Percentiles rank a stretch among this genome's conserved stretches.
Evolutionary conservation across 1,140 invertebrate species (phyloP).

Genomic region (Leucophenga varia): DNA sequence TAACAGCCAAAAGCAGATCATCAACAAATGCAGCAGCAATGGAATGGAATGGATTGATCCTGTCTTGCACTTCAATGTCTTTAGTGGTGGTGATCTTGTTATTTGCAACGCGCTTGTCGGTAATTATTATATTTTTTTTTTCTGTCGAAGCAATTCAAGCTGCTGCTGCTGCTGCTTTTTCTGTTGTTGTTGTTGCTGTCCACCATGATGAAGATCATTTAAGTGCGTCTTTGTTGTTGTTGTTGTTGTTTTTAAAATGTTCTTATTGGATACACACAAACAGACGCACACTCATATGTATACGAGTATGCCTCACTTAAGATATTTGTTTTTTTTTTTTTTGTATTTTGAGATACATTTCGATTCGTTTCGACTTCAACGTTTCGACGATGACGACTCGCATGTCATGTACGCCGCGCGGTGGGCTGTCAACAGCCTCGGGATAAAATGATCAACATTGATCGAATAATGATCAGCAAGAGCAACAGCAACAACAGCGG

Average conservation of each 20-base stretch:
- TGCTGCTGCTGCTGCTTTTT: conserved; percentile 19
- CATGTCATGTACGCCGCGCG: conserved; percentile 55
- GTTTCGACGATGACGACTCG: conserved; percentile 25
- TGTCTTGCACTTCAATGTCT: no score
- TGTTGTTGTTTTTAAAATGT: no score
- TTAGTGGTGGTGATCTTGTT: conserved; percentile 29
- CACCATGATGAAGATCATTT: conserved; percentile 49
- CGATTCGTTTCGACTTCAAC: conserved; percentile 1
- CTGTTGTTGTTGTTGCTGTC: conserved; percentile 16
- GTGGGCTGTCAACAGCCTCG: conserved; percentile 55
- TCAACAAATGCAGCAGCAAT: no score
- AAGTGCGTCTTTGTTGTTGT: conserved; percentile 1
- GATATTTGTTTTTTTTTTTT: no score
- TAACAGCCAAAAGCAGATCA: neutral
- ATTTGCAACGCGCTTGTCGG: conserved; percentile 20
- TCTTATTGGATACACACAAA: no score
- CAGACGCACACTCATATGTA: no score
- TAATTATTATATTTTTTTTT: conserved; percentile 43
- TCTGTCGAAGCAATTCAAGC: neutral
- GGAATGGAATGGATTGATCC: no score
- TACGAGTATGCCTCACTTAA: no score
- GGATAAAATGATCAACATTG: conserved; percentile 57
- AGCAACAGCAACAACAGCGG: conserved; percentile 15
- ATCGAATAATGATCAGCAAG: conserved; percentile 50
- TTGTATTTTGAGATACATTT: no score